A percentile compares a stretch with the other conserved stretches of the same genome.
phyloP scores from a whole-genome alignment of 2,888 invertebrate genomes.

The Cenopis cana region DNA sequence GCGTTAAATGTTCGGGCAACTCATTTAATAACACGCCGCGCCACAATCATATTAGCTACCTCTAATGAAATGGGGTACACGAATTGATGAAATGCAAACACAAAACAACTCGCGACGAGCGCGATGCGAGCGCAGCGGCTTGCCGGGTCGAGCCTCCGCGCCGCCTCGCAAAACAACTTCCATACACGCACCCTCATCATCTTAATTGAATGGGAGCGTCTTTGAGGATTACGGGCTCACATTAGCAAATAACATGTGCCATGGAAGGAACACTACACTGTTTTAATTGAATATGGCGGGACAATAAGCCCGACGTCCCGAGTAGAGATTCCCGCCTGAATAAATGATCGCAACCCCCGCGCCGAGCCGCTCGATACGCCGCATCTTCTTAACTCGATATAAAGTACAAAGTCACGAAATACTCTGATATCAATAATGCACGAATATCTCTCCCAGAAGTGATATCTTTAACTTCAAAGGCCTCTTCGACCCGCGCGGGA shows the following conservation, averaged over 20 bases:
- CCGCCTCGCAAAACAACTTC: conserved; percentile 26
- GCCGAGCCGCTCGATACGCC: conserved; percentile 27
- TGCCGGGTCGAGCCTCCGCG: conserved; percentile 11
- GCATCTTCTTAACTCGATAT: conserved; percentile 30
- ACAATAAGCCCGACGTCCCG: not conserved
- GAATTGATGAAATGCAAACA: conserved; percentile 39
- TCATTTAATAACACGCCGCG: conserved; percentile 3
- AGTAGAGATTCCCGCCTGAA: conserved; percentile 11
- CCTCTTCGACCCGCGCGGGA: not conserved
- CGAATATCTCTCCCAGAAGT: conserved; percentile 37
- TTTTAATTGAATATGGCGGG: conserved; percentile 16
- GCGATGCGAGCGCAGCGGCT: conserved; percentile 12
- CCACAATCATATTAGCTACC: conserved; percentile 9
- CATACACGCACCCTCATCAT: conserved; percentile 36
- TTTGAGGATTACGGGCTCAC: conserved; percentile 30
- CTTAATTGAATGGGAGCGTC: conserved; percentile 36
- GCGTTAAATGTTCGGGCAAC: not conserved
- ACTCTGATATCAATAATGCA: conserved; percentile 39
- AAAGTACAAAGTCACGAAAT: conserved; percentile 35
- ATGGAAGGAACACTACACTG: not conserved
- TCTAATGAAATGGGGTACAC: conserved; percentile 5
- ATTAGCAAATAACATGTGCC: conserved; percentile 18
- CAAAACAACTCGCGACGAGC: conserved; percentile 13
- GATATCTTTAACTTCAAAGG: conserved; percentile 40
- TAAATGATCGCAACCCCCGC: conserved; percentile 24